These are phyloP conservation scores for Brachyptera putata DNA, from an alignment of 2,888 invertebrate species.

Conservation along the genomic window DNA sequence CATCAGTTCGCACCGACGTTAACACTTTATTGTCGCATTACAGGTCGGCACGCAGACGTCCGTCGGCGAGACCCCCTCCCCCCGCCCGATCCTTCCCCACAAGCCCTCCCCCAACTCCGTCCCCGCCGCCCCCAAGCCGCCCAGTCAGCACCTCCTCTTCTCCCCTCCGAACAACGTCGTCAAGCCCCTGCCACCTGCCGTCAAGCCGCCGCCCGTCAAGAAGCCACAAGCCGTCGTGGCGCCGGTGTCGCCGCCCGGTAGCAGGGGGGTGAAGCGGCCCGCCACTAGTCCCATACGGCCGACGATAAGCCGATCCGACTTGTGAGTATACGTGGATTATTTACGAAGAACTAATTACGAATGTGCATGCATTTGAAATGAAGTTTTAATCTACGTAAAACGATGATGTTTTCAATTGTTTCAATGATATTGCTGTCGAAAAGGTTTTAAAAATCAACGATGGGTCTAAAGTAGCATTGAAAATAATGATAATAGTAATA, in stretches of 20 bases:
- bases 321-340: no score
- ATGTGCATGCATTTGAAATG: background rate
- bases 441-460: no score
- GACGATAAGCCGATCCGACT: conserved; percentile 42
- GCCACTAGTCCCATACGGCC: conserved; percentile 30
- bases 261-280: conserved; percentile 1
- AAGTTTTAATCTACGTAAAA: no score
- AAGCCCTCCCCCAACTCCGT: conserved; percentile 1
- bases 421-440: no score
- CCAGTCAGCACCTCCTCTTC: background rate
- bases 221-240: conserved; percentile 19
- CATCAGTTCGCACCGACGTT: no score
- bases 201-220: conserved; percentile 13
- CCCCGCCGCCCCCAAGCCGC: background rate
- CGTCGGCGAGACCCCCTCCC: conserved; percentile 13
- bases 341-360: no score
- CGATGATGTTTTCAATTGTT: no score
- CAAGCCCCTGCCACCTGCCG: background rate
- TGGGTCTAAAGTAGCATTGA: no score
- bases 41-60: conserved; percentile 32
- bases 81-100: conserved; percentile 4
- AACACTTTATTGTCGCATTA: background rate
- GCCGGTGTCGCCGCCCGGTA: background rate
- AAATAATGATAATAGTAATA: no score
- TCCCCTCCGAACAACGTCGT: background rate